Evolutionary conservation across 2,888 invertebrate species (phyloP).

Genomic region (Acanthosepion esculentum): DNA sequence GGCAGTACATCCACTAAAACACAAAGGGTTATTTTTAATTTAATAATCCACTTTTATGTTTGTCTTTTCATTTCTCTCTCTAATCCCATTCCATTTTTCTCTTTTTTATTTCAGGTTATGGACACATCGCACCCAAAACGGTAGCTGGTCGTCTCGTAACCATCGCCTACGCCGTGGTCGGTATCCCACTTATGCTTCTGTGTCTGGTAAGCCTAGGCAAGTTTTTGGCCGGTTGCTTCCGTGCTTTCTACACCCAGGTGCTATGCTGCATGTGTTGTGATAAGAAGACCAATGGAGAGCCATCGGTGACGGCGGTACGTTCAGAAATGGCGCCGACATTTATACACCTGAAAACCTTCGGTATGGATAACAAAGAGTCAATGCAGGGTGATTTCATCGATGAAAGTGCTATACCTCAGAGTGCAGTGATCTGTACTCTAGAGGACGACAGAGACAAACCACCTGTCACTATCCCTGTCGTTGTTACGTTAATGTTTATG

Average conservation of each 20-base stretch:
- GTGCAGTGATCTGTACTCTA: neutral
- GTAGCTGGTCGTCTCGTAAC: conserved; percentile 62
- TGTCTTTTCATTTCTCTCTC: too few relatives aligned
- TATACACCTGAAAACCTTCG: neutral
- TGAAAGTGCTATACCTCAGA: neutral
- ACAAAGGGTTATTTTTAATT: too few relatives aligned
- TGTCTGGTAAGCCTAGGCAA: conserved; percentile 68
- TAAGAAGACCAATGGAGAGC: neutral
- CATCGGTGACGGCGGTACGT: neutral
- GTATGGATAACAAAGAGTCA: conserved; percentile 1
- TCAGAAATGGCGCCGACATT: neutral
- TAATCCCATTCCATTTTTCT: neutral
- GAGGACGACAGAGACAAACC: conserved; percentile 48
- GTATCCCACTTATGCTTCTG: conserved; percentile 68
- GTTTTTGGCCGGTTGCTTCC: conserved; percentile 67
- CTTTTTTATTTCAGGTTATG: conserved; percentile 63
- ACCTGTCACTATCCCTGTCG: conserved; percentile 83
- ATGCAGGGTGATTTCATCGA: neutral
- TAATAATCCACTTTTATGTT: too few relatives aligned
- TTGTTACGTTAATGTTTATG: conserved; percentile 91
- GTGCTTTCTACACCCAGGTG: conserved; percentile 50
- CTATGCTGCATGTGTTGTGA: conserved; percentile 43
- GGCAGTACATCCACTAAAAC: too few relatives aligned
- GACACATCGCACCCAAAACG: conserved; percentile 68
- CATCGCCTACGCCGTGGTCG: conserved; percentile 68